These are phyloP conservation scores for Myiagra hebetior DNA, from an alignment of 2,113 vertebrate species.

Conservation along the genomic window DNA sequence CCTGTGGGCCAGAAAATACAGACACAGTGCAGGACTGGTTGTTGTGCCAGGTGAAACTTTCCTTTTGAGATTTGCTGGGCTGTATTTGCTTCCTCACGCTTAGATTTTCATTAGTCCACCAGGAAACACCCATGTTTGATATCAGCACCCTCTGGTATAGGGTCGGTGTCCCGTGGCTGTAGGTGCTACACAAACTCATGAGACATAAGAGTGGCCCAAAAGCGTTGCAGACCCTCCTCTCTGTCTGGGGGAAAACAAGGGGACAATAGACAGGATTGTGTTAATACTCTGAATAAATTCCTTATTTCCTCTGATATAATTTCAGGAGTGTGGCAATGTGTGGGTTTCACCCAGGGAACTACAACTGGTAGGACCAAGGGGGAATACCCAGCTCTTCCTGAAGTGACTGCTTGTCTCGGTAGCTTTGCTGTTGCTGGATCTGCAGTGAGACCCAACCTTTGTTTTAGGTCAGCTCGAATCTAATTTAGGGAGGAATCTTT, in stretches of 20 bases:
- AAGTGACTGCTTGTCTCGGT: background rate
- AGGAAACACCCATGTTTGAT: background rate
- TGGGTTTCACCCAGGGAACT: background rate
- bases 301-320: background rate
- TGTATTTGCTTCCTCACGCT: background rate
- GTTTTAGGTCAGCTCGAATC: constrained; percentile 57
- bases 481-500: constrained; percentile 56
- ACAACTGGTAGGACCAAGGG: background rate
- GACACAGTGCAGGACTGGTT: background rate
- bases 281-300: background rate
- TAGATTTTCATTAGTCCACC: background rate
- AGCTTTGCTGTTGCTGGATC: constrained; percentile 8
- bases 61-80: background rate
- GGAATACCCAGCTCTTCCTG: background rate
- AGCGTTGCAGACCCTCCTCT: background rate
- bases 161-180: background rate
- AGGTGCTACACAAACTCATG: rapidly evolving
- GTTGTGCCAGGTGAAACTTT: background rate
- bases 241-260: background rate
- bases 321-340: background rate
- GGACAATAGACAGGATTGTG: rapidly evolving
- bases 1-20: rapidly evolving
- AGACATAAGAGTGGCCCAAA: background rate
- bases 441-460: constrained; percentile 34
- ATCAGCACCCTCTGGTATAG: background rate